Conservation (phyloP, 2,888 invertebrate species). For the Xanthia icteritia region DNA sequence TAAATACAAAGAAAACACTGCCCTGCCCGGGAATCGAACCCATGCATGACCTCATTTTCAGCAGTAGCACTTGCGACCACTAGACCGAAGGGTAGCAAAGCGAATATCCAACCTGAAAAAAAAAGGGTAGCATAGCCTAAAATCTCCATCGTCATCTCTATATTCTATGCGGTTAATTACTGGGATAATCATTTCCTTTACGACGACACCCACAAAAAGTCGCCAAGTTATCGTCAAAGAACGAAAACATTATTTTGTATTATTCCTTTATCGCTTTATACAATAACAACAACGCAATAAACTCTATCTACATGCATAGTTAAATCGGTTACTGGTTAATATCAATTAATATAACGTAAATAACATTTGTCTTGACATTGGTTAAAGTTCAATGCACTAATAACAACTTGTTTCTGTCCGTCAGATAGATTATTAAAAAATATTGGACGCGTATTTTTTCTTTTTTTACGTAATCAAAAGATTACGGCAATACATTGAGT, state of each 20-base stretch:
- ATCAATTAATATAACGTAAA: no score
- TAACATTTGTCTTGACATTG: slow-evolving; percentile 24
- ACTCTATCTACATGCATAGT: slow-evolving; percentile 21
- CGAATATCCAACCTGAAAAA: no score
- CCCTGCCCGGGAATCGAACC: background rate
- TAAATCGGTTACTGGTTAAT: slow-evolving; percentile 1
- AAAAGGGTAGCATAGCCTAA: background rate
- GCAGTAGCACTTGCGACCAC: background rate
- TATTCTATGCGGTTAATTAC: background rate
- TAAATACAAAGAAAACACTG: background rate
- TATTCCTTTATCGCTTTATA: slow-evolving; percentile 6
- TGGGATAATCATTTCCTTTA: background rate
- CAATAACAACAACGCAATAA: slow-evolving; percentile 1
- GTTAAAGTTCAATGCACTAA: slow-evolving; percentile 40
- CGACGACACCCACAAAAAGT: background rate
- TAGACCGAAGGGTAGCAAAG: background rate
- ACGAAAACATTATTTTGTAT: background rate
- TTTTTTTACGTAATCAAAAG: no score
- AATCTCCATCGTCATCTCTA: background rate
- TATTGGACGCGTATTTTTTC: no score
- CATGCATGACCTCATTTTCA: background rate
- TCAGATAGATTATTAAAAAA: no score
- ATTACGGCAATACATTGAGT: no score
- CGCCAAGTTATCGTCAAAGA: slow-evolving; percentile 23
- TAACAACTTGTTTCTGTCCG: no score